phyloP scores from a whole-genome alignment of 1,140 invertebrate genomes.

The Bombus breviceps region DNA sequence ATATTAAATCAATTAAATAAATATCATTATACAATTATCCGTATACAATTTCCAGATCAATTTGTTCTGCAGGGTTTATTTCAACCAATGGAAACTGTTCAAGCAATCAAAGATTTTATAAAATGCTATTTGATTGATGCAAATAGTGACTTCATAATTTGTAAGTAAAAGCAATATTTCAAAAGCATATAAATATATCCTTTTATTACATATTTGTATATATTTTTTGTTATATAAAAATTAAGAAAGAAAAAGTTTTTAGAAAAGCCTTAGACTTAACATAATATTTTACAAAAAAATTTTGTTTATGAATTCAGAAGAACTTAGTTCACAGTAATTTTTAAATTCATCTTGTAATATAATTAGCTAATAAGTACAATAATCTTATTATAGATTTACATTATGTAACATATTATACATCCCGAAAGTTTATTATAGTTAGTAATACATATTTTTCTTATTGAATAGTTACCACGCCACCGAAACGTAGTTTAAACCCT shows the following conservation, averaged over 20 bases:
- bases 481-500: constrained; percentile 86
- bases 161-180: constrained; percentile 76
- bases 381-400: not conserved
- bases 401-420: not conserved
- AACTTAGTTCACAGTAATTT: not conserved
- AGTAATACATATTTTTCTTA: constrained; percentile 55
- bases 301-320: not conserved
- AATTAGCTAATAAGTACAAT: too few relatives aligned
- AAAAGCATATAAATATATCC: not conserved
- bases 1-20: constrained; percentile 84
- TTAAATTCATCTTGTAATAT: not conserved
- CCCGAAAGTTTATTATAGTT: not conserved
- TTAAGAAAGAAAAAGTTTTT: not conserved
- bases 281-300: constrained; percentile 2
- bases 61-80: constrained; percentile 92
- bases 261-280: too few relatives aligned
- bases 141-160: constrained; percentile 87
- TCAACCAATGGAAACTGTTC: constrained; percentile 87
- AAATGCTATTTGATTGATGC: constrained; percentile 86
- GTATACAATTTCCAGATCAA: constrained; percentile 92
- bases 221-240: too few relatives aligned
- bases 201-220: not conserved
- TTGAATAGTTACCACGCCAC: constrained; percentile 88
- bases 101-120: constrained; percentile 87
- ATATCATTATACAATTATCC: constrained; percentile 89